A percentile compares a stretch with the other conserved stretches of the same genome.
phyloP scores from a whole-genome alignment of 2,888 invertebrate genomes.

The Ochropleura plecta region DNA sequence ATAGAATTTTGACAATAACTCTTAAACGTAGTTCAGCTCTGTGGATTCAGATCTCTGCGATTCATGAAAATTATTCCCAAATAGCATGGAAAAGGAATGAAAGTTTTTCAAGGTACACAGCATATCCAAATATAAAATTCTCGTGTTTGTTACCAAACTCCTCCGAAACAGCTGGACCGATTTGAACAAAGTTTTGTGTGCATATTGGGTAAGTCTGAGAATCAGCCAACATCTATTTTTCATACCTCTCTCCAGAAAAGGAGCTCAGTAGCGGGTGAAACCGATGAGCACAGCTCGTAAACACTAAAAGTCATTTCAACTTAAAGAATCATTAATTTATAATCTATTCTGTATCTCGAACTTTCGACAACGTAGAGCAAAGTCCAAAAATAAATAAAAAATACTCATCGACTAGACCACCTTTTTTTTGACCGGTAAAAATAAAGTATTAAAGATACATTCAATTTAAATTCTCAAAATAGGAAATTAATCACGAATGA shows the following conservation, averaged over 20 bases:
- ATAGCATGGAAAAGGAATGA: background rate
- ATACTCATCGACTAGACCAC: background rate
- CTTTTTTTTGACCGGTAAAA: background rate
- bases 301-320: background rate
- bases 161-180: too few species aligned
- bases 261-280: too few species aligned
- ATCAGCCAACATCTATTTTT: too few species aligned
- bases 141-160: too few species aligned
- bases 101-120: background rate
- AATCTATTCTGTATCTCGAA: background rate
- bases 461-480: constrained; percentile 19
- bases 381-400: constrained; percentile 7
- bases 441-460: background rate
- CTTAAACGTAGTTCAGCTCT: background rate
- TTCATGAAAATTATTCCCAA: background rate
- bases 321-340: background rate
- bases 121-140: too few species aligned
- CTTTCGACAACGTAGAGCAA: background rate
- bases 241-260: too few species aligned
- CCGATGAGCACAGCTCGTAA: too few species aligned
- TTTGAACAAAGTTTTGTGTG: too few species aligned
- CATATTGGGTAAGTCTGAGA: too few species aligned
- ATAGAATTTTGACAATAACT: background rate
- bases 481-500: constrained; percentile 10
- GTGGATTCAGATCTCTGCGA: background rate